phyloP scores from a whole-genome alignment of 2,797 vertebrate genomes.

The Catamblyrhynchus diadema region DNA sequence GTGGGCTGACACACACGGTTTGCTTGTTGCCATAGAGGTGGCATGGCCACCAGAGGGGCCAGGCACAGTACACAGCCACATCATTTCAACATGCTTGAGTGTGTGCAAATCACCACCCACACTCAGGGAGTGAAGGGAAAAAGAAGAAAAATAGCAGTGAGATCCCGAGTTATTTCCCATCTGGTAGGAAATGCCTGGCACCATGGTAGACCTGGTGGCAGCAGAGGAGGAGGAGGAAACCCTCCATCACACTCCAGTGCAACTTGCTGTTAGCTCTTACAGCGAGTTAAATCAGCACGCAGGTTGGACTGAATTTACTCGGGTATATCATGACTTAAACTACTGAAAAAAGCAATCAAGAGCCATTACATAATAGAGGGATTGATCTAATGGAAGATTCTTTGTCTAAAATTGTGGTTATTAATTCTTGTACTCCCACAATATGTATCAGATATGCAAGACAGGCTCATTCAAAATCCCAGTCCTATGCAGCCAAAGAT shows the following conservation, averaged over 20 bases:
- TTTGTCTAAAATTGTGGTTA: neutral
- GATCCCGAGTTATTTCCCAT: neutral
- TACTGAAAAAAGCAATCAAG: neutral
- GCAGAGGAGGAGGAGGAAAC: neutral
- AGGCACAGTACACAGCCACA: neutral
- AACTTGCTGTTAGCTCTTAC: neutral
- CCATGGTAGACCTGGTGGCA: neutral
- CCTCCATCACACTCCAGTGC: neutral
- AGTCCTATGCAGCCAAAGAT: neutral
- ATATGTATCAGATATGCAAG: neutral
- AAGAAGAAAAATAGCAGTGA: neutral
- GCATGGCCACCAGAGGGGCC: rapidly evolving
- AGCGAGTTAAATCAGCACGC: neutral
- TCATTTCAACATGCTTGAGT: neutral
- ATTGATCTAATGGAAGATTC: neutral
- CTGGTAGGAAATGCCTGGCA: neutral
- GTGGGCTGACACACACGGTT: neutral
- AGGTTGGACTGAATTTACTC: neutral
- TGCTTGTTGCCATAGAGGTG: neutral
- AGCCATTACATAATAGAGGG: neutral
- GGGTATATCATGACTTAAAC: neutral
- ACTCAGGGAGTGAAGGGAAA: neutral
- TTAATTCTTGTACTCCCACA: neutral
- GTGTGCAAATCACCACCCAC: neutral
- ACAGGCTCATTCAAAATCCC: neutral